Evolutionary conservation across 2,888 invertebrate genomes (phyloP).

Genomic region (Parnassius smintheus): DNA sequence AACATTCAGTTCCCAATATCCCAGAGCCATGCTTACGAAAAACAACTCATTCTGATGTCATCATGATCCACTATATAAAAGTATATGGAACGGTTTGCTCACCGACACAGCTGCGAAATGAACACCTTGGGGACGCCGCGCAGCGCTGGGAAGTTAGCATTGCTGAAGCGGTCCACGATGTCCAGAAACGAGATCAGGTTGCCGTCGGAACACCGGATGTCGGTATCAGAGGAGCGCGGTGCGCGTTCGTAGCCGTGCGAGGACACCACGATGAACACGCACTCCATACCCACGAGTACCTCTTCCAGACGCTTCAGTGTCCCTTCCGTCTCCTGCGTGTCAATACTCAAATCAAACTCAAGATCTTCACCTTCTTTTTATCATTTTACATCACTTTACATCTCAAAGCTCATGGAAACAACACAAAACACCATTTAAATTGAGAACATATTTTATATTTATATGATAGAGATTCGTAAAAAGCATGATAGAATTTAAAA

Average conservation of each 20-base stretch:
- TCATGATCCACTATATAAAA: too few relatives aligned
- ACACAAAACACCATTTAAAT: too few relatives aligned
- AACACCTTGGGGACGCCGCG: slow-evolving; percentile 85
- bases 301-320: slow-evolving; percentile 60
- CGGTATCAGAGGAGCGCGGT: slow-evolving; percentile 59
- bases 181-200: slow-evolving; percentile 68
- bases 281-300: slow-evolving; percentile 73
- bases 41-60: too few relatives aligned
- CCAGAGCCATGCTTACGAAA: too few relatives aligned
- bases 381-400: too few relatives aligned
- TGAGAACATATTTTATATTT: too few relatives aligned
- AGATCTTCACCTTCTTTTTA: too few relatives aligned
- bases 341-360: not conserved
- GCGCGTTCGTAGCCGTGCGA: slow-evolving; percentile 82
- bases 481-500: too few relatives aligned
- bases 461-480: too few relatives aligned
- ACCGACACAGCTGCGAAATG: slow-evolving; percentile 87
- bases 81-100: slow-evolving; percentile 15
- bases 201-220: slow-evolving; percentile 82
- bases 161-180: slow-evolving; percentile 82
- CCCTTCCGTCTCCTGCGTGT: slow-evolving; percentile 55
- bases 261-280: slow-evolving; percentile 84
- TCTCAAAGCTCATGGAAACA: too few relatives aligned
- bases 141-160: slow-evolving; percentile 74
- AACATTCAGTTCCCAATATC: too few relatives aligned